Conservation (phyloP, 1,140 invertebrate species). For the Heliconius eleuchia region DNA sequence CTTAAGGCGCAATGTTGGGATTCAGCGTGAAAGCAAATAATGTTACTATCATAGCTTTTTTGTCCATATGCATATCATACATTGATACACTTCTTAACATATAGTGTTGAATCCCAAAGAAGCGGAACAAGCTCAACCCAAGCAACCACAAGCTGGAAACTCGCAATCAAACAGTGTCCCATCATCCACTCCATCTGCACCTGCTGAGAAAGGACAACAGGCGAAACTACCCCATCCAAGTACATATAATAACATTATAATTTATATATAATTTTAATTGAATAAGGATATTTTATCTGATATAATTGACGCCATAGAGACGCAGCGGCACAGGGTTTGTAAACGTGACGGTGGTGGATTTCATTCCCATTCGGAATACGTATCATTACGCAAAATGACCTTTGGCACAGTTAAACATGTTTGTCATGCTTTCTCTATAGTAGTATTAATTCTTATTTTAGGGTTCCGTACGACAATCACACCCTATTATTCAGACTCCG, state of each 20-base stretch:
- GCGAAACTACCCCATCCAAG: conserved; percentile 42
- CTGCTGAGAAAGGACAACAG: conserved; percentile 22
- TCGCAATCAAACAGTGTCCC: neutral
- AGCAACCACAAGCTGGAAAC: conserved; percentile 16
- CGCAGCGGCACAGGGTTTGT: no score
- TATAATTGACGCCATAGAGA: no score
- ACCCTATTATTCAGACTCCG: no score
- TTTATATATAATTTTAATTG: neutral
- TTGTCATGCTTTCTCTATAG: no score
- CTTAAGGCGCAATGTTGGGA: neutral
- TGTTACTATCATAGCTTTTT: conserved; percentile 3
- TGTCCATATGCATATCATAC: conserved; percentile 6
- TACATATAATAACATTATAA: conserved; percentile 35
- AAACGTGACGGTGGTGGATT: no score
- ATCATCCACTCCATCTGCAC: conserved; percentile 2
- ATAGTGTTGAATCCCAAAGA: conserved; percentile 72
- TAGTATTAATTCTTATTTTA: no score
- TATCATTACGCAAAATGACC: no score
- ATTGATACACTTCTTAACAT: conserved; percentile 36
- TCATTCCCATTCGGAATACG: no score
- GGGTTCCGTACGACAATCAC: no score
- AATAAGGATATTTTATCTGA: no score
- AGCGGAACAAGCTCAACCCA: conserved; percentile 32
- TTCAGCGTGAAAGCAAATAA: neutral
- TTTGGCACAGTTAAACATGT: no score